Conservation (phyloP, 2,113 vertebrate species). For the Micronisus gabar region DNA sequence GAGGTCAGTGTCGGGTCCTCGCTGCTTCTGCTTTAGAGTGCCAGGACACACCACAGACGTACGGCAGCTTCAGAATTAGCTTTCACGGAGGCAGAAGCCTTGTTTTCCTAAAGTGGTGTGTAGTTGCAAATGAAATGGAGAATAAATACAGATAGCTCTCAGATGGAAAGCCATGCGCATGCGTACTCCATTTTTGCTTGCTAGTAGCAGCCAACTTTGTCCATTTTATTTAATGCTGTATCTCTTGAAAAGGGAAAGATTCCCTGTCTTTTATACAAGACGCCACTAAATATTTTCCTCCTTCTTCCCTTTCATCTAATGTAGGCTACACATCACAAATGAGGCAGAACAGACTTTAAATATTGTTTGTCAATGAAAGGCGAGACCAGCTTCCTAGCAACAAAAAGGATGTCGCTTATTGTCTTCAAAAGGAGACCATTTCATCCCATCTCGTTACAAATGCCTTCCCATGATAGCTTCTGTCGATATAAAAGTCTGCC, state of each 20-base stretch:
- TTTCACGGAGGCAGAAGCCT: background rate
- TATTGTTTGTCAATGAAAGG: slow-evolving; percentile 7
- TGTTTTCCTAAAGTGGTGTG: background rate
- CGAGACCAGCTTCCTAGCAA: slow-evolving; percentile 27
- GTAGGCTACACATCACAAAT: background rate
- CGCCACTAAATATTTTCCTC: background rate
- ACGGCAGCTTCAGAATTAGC: background rate
- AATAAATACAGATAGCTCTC: background rate
- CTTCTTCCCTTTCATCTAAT: background rate
- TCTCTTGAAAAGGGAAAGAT: background rate
- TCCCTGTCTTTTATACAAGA: background rate
- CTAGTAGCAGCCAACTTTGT: background rate
- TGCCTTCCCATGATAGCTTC: background rate
- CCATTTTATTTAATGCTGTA: background rate
- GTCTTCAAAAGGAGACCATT: slow-evolving; percentile 1
- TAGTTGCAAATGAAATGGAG: background rate
- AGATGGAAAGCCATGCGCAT: fast-evolving
- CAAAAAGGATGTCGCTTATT: background rate
- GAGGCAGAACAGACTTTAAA: slow-evolving; percentile 34
- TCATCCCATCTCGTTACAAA: background rate
- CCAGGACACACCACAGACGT: background rate
- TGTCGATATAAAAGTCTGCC: background rate
- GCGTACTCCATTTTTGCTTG: background rate
- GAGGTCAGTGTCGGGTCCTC: background rate
- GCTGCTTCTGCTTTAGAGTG: background rate